Percentiles rank a stretch among this genome's conserved stretches.
Evolutionary conservation across 2,888 invertebrate species (phyloP).

Genomic region (Drosophila cyrtoloma): DNA sequence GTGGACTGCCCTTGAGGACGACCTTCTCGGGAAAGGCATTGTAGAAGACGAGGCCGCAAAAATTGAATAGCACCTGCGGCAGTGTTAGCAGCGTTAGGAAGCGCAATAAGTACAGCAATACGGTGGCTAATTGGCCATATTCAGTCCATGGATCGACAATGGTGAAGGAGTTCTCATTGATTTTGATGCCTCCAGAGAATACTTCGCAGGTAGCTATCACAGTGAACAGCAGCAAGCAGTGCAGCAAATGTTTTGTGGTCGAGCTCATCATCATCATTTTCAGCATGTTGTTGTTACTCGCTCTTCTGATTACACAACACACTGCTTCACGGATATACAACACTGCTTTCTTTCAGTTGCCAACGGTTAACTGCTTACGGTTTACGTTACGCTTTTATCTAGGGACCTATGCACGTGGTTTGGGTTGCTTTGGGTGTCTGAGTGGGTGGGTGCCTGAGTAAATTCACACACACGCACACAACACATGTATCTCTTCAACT

Average conservation of each 20-base stretch:
- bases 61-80: conserved; percentile 94
- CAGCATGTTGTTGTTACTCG: neutral
- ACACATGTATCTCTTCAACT: conserved; percentile 1
- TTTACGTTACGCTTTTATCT: neutral
- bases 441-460: neutral
- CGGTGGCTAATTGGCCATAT: conserved; percentile 92
- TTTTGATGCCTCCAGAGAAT: conserved; percentile 88
- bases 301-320: neutral
- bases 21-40: conserved; percentile 98
- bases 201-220: conserved; percentile 92
- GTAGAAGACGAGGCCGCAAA: conserved; percentile 93
- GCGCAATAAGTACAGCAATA: conserved; percentile 91
- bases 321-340: neutral
- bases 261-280: conserved; percentile 81
- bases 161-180: conserved; percentile 86
- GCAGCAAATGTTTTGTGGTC: conserved; percentile 90
- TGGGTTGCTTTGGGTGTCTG: neutral
- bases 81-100: conserved; percentile 93
- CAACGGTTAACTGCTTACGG: neutral
- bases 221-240: conserved; percentile 90
- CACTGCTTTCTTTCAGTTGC: neutral
- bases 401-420: neutral
- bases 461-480: conserved; percentile 12
- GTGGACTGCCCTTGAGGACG: conserved; percentile 93
- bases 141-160: conserved; percentile 92